Evolutionary conservation across 2,888 invertebrate genomes (phyloP).

Genomic region (Patella pellucida): DNA sequence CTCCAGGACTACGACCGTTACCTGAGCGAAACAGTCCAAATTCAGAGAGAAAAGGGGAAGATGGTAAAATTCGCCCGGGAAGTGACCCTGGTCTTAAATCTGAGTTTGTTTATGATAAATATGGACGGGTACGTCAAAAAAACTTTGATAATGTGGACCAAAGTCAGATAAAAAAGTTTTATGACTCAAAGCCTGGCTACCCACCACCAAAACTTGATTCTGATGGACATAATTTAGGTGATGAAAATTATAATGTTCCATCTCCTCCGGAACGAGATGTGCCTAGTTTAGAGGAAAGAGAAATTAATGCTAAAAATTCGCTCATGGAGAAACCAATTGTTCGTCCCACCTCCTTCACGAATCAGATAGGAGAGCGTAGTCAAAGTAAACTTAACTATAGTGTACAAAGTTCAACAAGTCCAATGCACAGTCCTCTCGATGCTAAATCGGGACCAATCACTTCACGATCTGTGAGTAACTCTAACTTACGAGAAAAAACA

Average conservation of each 20-base stretch:
- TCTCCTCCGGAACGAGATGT: constrained; percentile 80
- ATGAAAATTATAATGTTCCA: constrained; percentile 79
- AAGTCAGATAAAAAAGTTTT: constrained; percentile 52
- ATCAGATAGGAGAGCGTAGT: background rate
- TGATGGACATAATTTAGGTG: constrained; percentile 76
- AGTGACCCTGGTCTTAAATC: constrained; percentile 63
- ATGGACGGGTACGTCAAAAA: constrained; percentile 35
- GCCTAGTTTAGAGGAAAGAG: constrained; percentile 44
- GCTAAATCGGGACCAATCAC: constrained; percentile 22
- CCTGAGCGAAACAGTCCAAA: constrained; percentile 75
- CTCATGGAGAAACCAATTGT: background rate
- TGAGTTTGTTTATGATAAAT: constrained; percentile 40
- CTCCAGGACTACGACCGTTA: constrained; percentile 67
- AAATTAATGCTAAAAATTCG: constrained; percentile 41
- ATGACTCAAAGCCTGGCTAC: constrained; percentile 58
- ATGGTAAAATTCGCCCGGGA: constrained; percentile 49
- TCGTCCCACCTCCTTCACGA: constrained; percentile 13
- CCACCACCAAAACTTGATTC: constrained; percentile 74
- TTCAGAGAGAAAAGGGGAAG: constrained; percentile 47
- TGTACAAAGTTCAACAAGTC: constrained; percentile 38
- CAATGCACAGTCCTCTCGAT: constrained; percentile 40
- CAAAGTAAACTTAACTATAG: constrained; percentile 2
- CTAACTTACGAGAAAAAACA: constrained; percentile 15
- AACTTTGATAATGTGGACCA: constrained; percentile 38
- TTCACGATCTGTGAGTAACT: background rate